Conservation (phyloP, 2,113 vertebrate species). For the Microcebus lehilahytsara region DNA sequence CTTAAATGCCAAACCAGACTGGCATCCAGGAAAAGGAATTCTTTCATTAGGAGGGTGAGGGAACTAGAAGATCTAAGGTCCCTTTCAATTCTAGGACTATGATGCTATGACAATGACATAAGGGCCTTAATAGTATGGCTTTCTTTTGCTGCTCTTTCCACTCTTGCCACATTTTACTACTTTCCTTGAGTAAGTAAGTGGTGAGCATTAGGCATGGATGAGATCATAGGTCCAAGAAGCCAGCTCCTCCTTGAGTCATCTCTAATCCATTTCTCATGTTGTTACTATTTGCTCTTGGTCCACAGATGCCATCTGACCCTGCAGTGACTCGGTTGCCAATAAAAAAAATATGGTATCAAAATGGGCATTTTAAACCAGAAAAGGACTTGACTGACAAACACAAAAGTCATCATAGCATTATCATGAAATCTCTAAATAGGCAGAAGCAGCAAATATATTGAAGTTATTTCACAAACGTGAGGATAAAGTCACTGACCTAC, state of each 20-base stretch:
- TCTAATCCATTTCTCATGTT: constrained; percentile 31
- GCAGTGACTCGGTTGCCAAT: not conserved
- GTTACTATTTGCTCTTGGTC: not conserved
- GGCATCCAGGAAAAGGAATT: not conserved
- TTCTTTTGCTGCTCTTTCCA: not conserved
- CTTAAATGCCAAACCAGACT: not conserved
- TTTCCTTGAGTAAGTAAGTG: constrained; percentile 11
- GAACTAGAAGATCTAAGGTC: not conserved
- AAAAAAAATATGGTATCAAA: constrained; percentile 40
- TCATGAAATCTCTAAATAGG: not conserved
- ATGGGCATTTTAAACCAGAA: not conserved
- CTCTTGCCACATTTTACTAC: not conserved
- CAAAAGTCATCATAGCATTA: not conserved
- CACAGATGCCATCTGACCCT: constrained; percentile 33
- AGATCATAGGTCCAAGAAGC: constrained; percentile 62
- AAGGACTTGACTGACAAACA: not conserved
- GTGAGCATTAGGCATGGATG: constrained; percentile 2
- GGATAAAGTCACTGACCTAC: not conserved
- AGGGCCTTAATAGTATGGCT: not conserved
- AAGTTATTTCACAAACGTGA: constrained; percentile 27
- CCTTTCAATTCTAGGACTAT: not conserved
- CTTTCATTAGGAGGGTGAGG: not conserved
- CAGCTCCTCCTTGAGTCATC: constrained; percentile 50
- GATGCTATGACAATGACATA: not conserved
- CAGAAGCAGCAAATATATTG: not conserved